Base-by-base conservation (phyloP, 2,797 vertebrate genomes). In the Octomys mimax region DNA sequence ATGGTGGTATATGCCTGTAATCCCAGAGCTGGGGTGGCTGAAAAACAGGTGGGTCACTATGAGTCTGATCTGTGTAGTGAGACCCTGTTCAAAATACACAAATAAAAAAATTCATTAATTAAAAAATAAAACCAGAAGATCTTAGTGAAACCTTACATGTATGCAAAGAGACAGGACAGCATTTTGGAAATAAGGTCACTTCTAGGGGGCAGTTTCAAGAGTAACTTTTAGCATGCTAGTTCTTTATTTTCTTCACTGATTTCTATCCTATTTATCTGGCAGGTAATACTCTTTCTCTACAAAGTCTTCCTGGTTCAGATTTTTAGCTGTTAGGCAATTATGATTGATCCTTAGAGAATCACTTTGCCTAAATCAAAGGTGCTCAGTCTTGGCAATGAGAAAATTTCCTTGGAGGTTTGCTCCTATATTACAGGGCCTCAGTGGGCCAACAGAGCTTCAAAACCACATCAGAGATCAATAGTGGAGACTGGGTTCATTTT, bases 191-290 rank as follows among this genome's bases (percentile, higher is more conserved):
- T 22, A 71, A 13, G 42, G 68, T 36, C 66, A 92, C 87, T 95
- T 93, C 5, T 36, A n/a, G 54, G 80, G 49, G 36, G 19, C 12
- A 54, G 57, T 85, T 94, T 96, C 26, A 28, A 94, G 78, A 71
- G 64, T 62, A 91, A 78, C 79, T 94, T 94, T 92, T 33, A 85
- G 28, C 14, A 26, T 46, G 42, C 87, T 78, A 68, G 70, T 90
- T 95, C 87, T 92, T 88, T 90, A 88, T 66, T 92, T 33, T 94
- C 49, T 93, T 90, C 57, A 85, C 33, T 94, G 89, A 94, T 59
- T 9, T 92, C 83, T 36, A 68, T 54, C 57, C n/a, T 97, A 28
- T 80, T 94, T 36, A 84, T 78, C 31, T 93, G 66, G 73, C 62
- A 95, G 75, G 61, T 77, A 82, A 73, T 57, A 36, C 95, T 31